These are phyloP conservation scores for Neolamprologus longior DNA, from an alignment of 2,113 vertebrate species.

Conservation along the genomic window DNA sequence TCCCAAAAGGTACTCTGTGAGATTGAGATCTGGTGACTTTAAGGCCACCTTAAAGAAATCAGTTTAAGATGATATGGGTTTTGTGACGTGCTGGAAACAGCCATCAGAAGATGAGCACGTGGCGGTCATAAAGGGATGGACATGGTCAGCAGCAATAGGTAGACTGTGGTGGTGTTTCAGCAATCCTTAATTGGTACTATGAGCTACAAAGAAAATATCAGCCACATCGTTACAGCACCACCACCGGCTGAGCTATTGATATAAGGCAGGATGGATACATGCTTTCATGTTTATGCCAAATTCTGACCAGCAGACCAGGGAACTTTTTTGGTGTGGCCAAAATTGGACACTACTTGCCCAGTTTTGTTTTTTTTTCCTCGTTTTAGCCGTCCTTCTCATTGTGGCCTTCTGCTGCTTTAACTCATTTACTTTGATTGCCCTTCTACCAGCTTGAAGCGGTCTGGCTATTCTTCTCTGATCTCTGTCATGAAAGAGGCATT, in stretches of 20 bases:
- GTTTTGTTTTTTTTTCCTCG: fast-evolving
- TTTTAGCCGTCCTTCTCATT: background rate
- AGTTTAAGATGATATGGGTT: background rate
- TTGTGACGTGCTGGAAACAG: background rate
- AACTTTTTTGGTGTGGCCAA: background rate
- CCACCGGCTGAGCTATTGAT: background rate
- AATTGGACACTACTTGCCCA: background rate
- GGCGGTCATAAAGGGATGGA: background rate
- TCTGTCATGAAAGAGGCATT: background rate
- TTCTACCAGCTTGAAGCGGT: background rate
- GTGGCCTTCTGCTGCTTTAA: background rate
- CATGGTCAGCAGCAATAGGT: background rate
- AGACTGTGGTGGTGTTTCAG: background rate
- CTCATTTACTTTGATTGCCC: background rate
- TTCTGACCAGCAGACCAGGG: background rate
- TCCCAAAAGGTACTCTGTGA: background rate
- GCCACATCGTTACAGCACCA: background rate
- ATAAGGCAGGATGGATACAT: background rate
- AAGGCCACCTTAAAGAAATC: background rate
- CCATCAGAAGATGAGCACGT: background rate
- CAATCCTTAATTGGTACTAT: background rate
- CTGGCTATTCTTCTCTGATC: background rate
- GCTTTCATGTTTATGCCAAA: background rate
- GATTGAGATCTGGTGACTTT: background rate
- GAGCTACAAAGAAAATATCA: background rate